phyloP scores from a whole-genome alignment of 2,797 vertebrate genomes.

The Merluccius polli region DNA sequence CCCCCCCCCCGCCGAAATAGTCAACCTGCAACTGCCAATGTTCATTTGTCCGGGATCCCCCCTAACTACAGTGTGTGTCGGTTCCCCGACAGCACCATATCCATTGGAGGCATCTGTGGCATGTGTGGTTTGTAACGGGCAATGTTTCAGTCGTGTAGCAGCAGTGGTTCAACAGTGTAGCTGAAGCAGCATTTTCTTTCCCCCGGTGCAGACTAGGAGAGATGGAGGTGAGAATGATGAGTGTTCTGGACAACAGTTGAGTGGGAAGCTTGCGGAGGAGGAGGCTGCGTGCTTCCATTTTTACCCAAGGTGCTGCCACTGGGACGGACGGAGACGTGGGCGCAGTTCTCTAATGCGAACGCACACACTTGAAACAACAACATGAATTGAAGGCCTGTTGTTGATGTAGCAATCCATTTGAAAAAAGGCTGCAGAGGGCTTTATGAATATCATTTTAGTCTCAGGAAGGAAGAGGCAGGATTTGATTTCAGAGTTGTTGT shows the following conservation, averaged over 20 bases:
- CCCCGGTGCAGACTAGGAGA: slow-evolving; percentile 46
- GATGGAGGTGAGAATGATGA: slow-evolving; percentile 43
- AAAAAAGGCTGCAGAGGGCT: not conserved
- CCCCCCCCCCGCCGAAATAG: not conserved
- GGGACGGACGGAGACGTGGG: slow-evolving; percentile 36
- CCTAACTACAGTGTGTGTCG: not conserved
- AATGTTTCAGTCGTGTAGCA: not conserved
- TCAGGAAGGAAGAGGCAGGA: not conserved
- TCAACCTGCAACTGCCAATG: not conserved
- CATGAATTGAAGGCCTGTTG: not conserved
- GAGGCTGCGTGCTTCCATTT: slow-evolving; percentile 66
- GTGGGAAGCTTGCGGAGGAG: slow-evolving; percentile 66
- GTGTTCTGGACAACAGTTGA: slow-evolving; percentile 63
- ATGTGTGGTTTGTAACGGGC: not conserved
- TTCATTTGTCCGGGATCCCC: not conserved
- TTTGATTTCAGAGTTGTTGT: not conserved
- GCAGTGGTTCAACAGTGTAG: slow-evolving; percentile 6
- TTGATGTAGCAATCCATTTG: not conserved
- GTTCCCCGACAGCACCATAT: not conserved
- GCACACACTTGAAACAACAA: not conserved
- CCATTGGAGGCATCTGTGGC: not conserved
- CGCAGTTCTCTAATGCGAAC: not conserved
- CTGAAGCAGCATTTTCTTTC: slow-evolving; percentile 46
- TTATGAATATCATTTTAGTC: not conserved
- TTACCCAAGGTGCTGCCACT: slow-evolving; percentile 50